Base-by-base conservation (phyloP, 2,113 vertebrate species). In the Nansenia antarctica region DNA sequence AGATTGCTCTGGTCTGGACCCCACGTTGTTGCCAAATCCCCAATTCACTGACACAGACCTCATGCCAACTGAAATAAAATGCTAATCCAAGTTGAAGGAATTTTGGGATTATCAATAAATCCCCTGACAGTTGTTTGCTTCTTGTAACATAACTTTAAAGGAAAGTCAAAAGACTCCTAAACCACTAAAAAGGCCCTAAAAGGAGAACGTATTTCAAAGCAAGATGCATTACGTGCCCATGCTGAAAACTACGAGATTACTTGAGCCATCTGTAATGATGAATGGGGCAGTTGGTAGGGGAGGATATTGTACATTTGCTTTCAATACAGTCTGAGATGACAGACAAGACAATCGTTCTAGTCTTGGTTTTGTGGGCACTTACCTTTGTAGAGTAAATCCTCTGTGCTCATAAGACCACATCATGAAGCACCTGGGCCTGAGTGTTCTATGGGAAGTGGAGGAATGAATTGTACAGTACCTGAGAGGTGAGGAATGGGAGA, bases 61-160 rank as follows among this genome's bases (percentile, higher is more conserved):
- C 57, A 29, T 35, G 82, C 87, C 88, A 87, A 66, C 59, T 71
- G 24, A 63, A 73, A 78, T 78, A 70, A 87, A 85, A 72, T 12
- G 29, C 5, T 75, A 75, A 72, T 81, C 76, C 73, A 73, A 73
- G 69, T 80, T 64, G 62, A 82, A 80, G 78, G 77, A 79, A 74
- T 86, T 82, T 69, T 0, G n/a, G 61, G 77, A 81, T 88, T 84
- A 82, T 77, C 39, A 7, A 35, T 63, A 53, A 65, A 77, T 83
- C 67, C 72, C 81, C 69, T 52, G 39, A 74, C 49, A 59, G 66
- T 70, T 81, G 66, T 24, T 6, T 57, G 70, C 59, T 74, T n/a
- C n/a, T n/a, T n/a, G n/a, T n/a, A n/a, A n/a, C n/a, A n/a, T n/a
- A n/a, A n/a, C n/a, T n/a, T 67, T n/a, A 53, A 68, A 35, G 2